A percentile compares a stretch with the other conserved stretches of the same genome.
Conservation (phyloP, 2,888 invertebrate species). For the Hypomecis punctinalis region DNA sequence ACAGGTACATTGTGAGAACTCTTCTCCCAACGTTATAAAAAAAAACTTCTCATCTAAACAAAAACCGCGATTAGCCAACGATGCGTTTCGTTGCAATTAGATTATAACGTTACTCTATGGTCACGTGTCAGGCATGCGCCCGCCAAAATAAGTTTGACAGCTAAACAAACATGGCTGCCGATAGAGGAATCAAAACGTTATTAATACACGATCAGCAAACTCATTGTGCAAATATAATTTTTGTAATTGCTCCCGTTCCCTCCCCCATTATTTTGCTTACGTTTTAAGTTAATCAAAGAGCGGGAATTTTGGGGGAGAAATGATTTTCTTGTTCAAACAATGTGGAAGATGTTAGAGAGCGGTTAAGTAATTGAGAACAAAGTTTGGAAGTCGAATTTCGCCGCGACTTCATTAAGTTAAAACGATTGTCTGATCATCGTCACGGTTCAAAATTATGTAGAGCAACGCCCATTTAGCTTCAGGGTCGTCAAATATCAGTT, state of each 20-base stretch:
- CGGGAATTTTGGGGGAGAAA: constrained; percentile 57
- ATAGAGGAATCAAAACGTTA: constrained; percentile 78
- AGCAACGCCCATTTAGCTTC: not conserved
- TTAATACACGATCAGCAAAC: constrained; percentile 76
- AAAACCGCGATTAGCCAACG: constrained; percentile 42
- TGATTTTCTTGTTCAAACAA: constrained; percentile 59
- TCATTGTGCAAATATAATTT: constrained; percentile 79
- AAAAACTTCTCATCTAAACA: constrained; percentile 55
- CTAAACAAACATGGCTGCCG: constrained; percentile 78
- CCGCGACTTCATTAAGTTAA: constrained; percentile 13
- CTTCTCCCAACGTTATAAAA: constrained; percentile 50
- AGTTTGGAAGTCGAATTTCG: constrained; percentile 20
- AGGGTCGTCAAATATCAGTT: no score
- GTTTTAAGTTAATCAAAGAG: constrained; percentile 51
- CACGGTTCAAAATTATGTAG: constrained; percentile 5
- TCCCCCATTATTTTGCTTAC: constrained; percentile 63
- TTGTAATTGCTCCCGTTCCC: constrained; percentile 71
- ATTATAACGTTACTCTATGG: constrained; percentile 68
- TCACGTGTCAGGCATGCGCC: constrained; percentile 72
- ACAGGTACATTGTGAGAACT: constrained; percentile 47
- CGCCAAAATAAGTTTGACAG: constrained; percentile 68
- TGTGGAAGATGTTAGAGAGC: constrained; percentile 28
- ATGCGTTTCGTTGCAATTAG: constrained; percentile 58
- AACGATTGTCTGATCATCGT: constrained; percentile 10
- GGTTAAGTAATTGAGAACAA: constrained; percentile 41